Conservation (phyloP, 2,888 invertebrate species). For the Tachina grossa region DNA sequence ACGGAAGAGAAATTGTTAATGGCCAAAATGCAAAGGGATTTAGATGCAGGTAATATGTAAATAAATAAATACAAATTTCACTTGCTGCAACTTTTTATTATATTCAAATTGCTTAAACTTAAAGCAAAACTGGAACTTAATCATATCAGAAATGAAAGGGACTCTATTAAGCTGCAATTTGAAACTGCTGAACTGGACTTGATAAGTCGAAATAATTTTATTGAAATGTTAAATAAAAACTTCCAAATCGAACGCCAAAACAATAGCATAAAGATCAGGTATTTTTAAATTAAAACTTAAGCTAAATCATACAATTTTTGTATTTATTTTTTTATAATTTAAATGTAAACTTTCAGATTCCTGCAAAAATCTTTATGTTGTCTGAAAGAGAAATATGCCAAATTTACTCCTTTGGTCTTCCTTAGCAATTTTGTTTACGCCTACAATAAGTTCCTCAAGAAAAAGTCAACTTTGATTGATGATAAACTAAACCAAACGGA, state of each 20-base stretch:
- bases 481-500: slow-evolving; percentile 4
- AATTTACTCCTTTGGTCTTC: slow-evolving; percentile 82
- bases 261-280: slow-evolving; percentile 78
- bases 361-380: slow-evolving; percentile 78
- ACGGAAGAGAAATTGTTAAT: slow-evolving; percentile 80
- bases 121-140: slow-evolving; percentile 78
- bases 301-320: too few relatives aligned
- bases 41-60: slow-evolving; percentile 75
- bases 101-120: slow-evolving; percentile 1
- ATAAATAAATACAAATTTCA: too few relatives aligned
- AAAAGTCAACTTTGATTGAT: slow-evolving; percentile 38
- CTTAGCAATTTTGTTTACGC: slow-evolving; percentile 80
- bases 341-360: slow-evolving; percentile 74
- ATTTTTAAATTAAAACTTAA: neutral
- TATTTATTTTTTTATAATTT: neutral
- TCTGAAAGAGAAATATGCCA: slow-evolving; percentile 81
- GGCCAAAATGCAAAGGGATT: slow-evolving; percentile 80
- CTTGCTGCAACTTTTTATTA: neutral
- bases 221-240: slow-evolving; percentile 73
- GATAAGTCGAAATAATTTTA: slow-evolving; percentile 72
- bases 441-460: slow-evolving; percentile 76
- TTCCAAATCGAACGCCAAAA: slow-evolving; percentile 77
- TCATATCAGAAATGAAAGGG: slow-evolving; percentile 75
- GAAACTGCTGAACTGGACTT: slow-evolving; percentile 72
- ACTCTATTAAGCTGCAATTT: slow-evolving; percentile 74